Evolutionary conservation across 2,888 invertebrate species (phyloP).

Genomic region (Melolontha melolontha): DNA sequence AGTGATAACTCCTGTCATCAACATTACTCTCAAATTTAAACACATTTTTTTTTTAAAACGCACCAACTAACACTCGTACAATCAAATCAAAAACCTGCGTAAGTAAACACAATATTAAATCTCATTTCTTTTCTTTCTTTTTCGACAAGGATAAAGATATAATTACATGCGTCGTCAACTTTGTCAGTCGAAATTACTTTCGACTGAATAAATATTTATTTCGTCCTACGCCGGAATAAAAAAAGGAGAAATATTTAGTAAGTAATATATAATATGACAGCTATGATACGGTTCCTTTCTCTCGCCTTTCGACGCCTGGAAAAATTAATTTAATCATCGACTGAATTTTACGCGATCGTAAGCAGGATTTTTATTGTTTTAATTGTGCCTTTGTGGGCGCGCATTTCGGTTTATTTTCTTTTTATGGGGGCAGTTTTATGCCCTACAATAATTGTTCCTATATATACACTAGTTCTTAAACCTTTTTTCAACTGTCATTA

Average conservation of each 20-base stretch:
- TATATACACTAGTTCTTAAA: not conserved
- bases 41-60: no score
- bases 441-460: not conserved
- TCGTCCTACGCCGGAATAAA: conserved; percentile 14
- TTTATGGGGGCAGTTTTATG: not conserved
- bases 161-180: conserved; percentile 22
- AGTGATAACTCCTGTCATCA: no score
- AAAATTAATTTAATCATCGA: conserved; percentile 30
- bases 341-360: conserved; percentile 5
- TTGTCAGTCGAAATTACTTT: conserved; percentile 29
- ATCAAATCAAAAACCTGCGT: not conserved
- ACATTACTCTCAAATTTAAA: no score
- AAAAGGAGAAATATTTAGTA: conserved; percentile 11
- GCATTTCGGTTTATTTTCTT: no score
- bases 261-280: conserved; percentile 23
- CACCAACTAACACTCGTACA: not conserved
- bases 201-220: conserved; percentile 32
- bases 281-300: conserved; percentile 13
- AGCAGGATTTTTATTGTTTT: conserved; percentile 14
- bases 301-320: conserved; percentile 22
- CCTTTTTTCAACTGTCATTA: not conserved
- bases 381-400: not conserved
- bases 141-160: conserved; percentile 28
- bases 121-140: not conserved
- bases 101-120: conserved; percentile 25